Base-by-base conservation (phyloP, 1,140 invertebrate species). In the Antheraea mylitta region DNA sequence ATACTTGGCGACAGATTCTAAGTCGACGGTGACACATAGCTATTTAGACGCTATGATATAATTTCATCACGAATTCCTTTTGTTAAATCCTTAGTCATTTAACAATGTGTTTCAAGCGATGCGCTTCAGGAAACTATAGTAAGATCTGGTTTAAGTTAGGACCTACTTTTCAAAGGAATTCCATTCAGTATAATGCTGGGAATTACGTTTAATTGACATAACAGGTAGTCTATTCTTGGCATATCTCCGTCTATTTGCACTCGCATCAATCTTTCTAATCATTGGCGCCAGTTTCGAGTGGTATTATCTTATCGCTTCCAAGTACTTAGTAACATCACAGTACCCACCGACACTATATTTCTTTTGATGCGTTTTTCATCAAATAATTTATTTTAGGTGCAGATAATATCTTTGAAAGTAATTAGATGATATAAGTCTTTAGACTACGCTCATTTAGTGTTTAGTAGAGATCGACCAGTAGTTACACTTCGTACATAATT, bases 221-320 rank as follows among this genome's bases (percentile, higher is more conserved):
- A 61, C 60, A 8, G 45, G 7, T 10, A 53, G 9, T 16, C 45
- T 53, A 53, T 53, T 53, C 45, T 13, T 13, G 11, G 45, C 16
- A 16, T 53, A 53, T 53, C 45, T 53, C 45, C 45, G 45, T 53
- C 16, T 53, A 53, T 53, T 53, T n/a, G 45, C 16, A n/a, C 11
- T 2, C 45, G 45, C 45, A 53, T 53, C 45, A 53, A 53, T n/a
- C 45, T 53, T 53, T 6, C 45, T 53, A 53, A 53, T n/a, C 45
- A 53, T 53, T 53, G 45, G 45, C 45, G 45, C 45, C 45, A 53
- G 45, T 53, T 53, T 53, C 45, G 6, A 53, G 45, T 53, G 45
- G 45, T n/a, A n/a, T 53, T 53, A 53, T 53, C 45, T 53, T 53
- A 53, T 53, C 45, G 45, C 45, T 1, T 11, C 45, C 11, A 53